phyloP scores from a whole-genome alignment of 2,797 vertebrate species.

The Miichthys miiuy region DNA sequence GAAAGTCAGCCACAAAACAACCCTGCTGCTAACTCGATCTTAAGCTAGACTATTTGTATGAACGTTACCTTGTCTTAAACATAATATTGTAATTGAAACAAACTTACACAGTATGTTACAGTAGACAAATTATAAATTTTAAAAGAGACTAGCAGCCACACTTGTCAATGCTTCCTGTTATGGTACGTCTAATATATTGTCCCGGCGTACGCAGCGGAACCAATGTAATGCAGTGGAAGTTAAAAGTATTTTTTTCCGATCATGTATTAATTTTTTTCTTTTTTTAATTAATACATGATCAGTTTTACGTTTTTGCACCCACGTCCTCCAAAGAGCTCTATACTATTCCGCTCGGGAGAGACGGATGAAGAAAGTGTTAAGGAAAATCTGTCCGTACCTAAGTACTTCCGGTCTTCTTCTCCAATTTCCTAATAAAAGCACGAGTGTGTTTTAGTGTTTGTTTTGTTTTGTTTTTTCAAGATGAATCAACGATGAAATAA shows the following conservation, averaged over 20 bases:
- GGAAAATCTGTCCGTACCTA: no score
- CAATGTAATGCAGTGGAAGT: no score
- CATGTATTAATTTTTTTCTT: no score
- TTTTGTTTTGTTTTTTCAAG: background rate
- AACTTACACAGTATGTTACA: conserved; percentile 19
- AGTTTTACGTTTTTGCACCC: no score
- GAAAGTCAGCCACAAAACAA: background rate
- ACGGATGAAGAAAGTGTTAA: no score
- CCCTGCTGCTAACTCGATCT: background rate
- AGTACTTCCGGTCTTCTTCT: background rate
- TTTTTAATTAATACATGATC: no score
- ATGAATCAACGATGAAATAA: background rate
- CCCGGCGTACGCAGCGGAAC: conserved; percentile 31
- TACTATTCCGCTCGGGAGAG: no score
- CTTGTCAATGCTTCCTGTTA: conserved; percentile 18
- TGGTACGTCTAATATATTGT: conserved; percentile 33
- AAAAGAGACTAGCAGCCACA: fast-evolving
- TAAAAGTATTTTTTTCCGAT: no score
- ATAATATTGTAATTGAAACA: background rate
- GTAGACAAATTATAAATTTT: fast-evolving
- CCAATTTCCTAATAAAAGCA: conserved; percentile 21
- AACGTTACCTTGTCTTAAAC: background rate
- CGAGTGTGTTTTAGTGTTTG: no score
- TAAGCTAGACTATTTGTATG: fast-evolving
- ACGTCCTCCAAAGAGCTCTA: no score